These are phyloP conservation scores for Spizella passerina DNA, from an alignment of 2,797 vertebrate genomes.

Conservation along the genomic window DNA sequence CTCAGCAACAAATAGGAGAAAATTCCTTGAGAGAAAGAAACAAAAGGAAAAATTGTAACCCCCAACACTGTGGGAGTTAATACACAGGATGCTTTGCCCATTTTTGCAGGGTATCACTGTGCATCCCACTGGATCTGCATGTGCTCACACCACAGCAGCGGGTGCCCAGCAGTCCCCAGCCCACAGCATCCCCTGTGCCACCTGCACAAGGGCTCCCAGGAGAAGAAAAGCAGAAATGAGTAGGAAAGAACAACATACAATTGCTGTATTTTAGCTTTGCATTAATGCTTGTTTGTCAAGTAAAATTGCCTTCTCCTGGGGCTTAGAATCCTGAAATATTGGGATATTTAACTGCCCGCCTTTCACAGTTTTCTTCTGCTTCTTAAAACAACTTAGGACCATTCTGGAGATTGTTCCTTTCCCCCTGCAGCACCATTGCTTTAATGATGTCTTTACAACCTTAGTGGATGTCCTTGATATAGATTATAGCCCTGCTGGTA, in stretches of 20 bases:
- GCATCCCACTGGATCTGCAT: accelerated
- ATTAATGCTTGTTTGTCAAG: not conserved
- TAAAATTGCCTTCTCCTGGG: not conserved
- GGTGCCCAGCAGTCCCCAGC: not conserved
- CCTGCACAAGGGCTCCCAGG: not conserved
- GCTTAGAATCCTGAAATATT: not conserved
- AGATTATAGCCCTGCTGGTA: not conserved
- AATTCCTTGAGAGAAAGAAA: not conserved
- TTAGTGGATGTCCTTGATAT: not conserved
- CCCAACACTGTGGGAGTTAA: not conserved
- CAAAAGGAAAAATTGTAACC: not conserved
- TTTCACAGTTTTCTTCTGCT: not conserved
- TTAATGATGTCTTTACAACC: not conserved
- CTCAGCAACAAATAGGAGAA: not conserved
- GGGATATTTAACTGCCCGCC: not conserved
- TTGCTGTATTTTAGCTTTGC: not conserved
- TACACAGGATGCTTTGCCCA: not conserved
- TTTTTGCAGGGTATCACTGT: not conserved
- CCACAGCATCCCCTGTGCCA: not conserved
- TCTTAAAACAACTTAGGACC: not conserved
- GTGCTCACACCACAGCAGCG: not conserved
- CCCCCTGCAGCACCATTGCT: not conserved
- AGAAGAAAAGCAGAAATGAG: not conserved
- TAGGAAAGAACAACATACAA: not conserved
- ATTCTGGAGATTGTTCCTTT: not conserved